Percentiles rank a stretch among this genome's conserved stretches.
phyloP scores from a whole-genome alignment of 2,797 vertebrate genomes.

The Silurus lanzhouensis region DNA sequence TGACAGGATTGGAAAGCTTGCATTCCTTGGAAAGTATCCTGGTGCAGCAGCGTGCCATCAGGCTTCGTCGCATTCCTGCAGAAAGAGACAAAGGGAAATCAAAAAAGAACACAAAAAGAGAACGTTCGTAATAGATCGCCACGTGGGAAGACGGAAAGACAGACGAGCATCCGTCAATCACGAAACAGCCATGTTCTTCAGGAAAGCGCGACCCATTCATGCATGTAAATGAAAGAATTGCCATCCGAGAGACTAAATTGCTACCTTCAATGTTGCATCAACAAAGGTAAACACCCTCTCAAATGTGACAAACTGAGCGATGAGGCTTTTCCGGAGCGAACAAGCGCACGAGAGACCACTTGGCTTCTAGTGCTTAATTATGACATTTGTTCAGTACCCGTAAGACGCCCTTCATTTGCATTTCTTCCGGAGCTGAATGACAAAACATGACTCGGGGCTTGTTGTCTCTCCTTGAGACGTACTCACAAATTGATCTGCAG shows the following conservation, averaged over 20 bases:
- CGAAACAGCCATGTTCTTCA: not conserved
- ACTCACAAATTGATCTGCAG: slow-evolving; percentile 42
- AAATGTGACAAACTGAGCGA: not conserved
- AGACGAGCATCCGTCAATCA: not conserved
- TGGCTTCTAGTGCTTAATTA: slow-evolving; percentile 34
- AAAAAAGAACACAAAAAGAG: not conserved
- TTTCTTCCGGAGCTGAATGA: slow-evolving; percentile 21
- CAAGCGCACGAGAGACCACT: slow-evolving; percentile 20
- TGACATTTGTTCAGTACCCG: slow-evolving; percentile 31
- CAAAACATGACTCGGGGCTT: slow-evolving; percentile 30
- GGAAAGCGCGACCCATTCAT: not conserved
- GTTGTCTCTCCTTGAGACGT: slow-evolving; percentile 22
- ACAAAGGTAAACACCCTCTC: slow-evolving; percentile 11
- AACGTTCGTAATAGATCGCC: not conserved
- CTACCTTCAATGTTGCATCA: slow-evolving; percentile 8
- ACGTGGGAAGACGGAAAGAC: not conserved
- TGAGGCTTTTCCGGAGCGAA: slow-evolving; percentile 27
- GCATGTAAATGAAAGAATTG: not conserved
- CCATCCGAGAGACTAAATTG: slow-evolving; percentile 3
- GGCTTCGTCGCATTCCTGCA: slow-evolving; percentile 41
- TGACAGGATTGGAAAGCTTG: slow-evolving; percentile 60
- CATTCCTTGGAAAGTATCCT: slow-evolving; percentile 68
- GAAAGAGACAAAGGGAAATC: slow-evolving; percentile 15
- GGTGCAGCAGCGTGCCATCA: slow-evolving; percentile 54
- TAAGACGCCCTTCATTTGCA: slow-evolving; percentile 25